These are phyloP conservation scores for Andrena minutula DNA, from an alignment of 2,888 invertebrate genomes.

Conservation along the genomic window DNA sequence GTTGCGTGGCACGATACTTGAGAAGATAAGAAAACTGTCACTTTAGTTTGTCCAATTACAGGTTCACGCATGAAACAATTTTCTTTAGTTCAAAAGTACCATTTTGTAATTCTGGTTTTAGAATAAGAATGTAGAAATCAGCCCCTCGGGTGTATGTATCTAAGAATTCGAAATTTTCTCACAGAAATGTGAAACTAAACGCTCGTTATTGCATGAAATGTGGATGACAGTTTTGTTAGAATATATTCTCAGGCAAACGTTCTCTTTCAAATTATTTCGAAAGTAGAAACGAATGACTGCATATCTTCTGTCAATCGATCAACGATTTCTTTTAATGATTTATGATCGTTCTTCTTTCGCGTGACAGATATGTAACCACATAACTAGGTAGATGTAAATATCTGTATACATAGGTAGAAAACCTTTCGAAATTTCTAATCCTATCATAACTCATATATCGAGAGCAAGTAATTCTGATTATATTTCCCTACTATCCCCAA, in stretches of 20 bases:
- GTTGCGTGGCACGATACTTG: background rate
- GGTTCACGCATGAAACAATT: too few species aligned
- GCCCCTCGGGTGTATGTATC: too few species aligned
- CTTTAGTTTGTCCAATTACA: too few species aligned
- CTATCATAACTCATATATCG: too few species aligned
- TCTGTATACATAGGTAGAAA: background rate
- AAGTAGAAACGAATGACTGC: constrained; percentile 4
- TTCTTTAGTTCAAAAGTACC: too few species aligned
- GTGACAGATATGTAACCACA: background rate
- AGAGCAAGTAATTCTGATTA: too few species aligned
- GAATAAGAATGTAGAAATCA: too few species aligned
- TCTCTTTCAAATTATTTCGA: background rate
- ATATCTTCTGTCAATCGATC: background rate
- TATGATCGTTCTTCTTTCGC: background rate
- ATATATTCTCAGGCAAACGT: background rate
- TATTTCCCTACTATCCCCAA: too few species aligned
- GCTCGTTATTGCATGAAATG: background rate
- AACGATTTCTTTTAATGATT: constrained; percentile 1
- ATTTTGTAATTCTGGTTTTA: too few species aligned
- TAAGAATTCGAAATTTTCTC: background rate
- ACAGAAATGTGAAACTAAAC: background rate
- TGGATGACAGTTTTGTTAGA: background rate
- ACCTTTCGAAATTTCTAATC: background rate
- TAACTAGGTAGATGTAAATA: constrained; percentile 6
- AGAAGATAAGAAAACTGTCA: background rate